Evolutionary conservation across 1,140 invertebrate species (phyloP).

Genomic region (Cryptotermes secundus): DNA sequence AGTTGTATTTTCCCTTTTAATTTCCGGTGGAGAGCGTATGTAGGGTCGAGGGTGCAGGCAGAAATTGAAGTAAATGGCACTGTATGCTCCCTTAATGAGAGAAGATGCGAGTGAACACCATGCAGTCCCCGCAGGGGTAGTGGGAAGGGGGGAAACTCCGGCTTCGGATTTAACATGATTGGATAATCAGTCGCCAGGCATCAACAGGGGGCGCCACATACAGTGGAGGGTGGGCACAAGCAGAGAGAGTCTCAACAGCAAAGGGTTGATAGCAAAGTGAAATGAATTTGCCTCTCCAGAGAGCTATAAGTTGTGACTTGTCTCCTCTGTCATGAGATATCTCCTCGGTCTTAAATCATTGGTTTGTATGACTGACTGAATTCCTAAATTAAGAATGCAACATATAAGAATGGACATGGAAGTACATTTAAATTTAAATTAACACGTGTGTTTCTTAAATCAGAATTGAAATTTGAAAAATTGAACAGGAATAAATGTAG

Average conservation of each 20-base stretch:
- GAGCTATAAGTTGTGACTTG: no score
- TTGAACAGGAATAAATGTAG: no score
- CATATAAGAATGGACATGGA: no score
- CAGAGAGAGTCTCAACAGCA: neutral
- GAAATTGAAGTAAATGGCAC: neutral
- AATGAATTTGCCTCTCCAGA: neutral
- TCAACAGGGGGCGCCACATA: neutral
- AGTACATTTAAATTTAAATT: no score
- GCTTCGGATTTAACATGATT: slow-evolving; percentile 17
- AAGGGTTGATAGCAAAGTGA: neutral
- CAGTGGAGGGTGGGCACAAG: neutral
- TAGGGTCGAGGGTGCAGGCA: neutral
- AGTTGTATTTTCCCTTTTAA: neutral
- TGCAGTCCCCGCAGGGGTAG: neutral
- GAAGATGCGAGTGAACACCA: neutral
- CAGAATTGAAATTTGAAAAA: no score
- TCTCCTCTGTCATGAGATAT: no score
- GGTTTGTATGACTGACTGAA: no score
- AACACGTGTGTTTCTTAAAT: no score
- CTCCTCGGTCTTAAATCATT: no score
- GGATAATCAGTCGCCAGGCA: slow-evolving; percentile 1
- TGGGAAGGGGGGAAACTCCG: neutral
- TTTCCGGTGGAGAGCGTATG: neutral
- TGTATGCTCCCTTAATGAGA: neutral
- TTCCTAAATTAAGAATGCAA: no score